Evolutionary conservation across 2,888 invertebrate genomes (phyloP).

Genomic region (Poecilus cupreus): DNA sequence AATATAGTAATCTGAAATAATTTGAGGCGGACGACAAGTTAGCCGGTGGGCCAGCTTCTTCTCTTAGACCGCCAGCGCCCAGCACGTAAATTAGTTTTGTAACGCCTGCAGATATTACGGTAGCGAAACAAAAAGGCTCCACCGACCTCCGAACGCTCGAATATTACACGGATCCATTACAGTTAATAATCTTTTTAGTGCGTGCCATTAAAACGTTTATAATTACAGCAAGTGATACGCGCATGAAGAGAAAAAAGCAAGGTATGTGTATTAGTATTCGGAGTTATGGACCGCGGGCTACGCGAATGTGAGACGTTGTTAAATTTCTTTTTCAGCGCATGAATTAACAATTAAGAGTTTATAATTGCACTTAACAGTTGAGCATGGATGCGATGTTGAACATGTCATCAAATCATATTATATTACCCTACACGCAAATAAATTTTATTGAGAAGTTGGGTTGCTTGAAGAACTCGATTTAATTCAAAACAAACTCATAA

Average conservation of each 20-base stretch:
- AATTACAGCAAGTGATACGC: constrained; percentile 49
- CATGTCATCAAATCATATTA: neutral
- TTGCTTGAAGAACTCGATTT: neutral
- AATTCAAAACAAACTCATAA: constrained; percentile 8
- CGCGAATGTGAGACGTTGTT: neutral
- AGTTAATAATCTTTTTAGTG: constrained; percentile 56
- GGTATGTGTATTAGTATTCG: neutral
- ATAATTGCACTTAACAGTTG: constrained; percentile 6
- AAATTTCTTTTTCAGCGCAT: neutral
- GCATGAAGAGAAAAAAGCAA: neutral
- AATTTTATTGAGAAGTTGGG: constrained; percentile 4
- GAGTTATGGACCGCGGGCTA: neutral
- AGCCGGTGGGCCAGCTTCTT: constrained; percentile 2
- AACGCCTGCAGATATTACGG: constrained; percentile 49
- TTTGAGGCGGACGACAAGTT: neutral
- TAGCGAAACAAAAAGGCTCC: constrained; percentile 35
- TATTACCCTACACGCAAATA: neutral
- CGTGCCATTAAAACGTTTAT: constrained; percentile 51
- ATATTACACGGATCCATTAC: constrained; percentile 51
- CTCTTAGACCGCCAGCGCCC: neutral
- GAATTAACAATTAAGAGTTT: constrained; percentile 29
- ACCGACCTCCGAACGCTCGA: constrained; percentile 22
- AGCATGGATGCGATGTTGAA: neutral
- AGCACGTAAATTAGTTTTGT: constrained; percentile 37
- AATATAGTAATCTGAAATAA: constrained; percentile 32